These are phyloP conservation scores for Pheucticus melanocephalus DNA, from an alignment of 2,113 vertebrate genomes.

Conservation along the genomic window DNA sequence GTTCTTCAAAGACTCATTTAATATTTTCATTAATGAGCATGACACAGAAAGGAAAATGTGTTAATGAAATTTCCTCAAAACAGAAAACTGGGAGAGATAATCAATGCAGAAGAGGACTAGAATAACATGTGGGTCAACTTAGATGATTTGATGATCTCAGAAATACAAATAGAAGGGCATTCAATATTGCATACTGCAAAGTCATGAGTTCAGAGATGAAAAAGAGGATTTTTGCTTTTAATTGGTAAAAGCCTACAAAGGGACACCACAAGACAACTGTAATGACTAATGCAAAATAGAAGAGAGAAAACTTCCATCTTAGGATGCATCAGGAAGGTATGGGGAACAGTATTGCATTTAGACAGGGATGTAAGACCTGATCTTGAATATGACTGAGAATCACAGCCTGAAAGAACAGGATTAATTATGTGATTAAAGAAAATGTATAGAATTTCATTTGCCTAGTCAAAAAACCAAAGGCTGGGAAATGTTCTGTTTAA, in stretches of 20 bases:
- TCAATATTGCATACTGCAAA: background rate
- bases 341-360: background rate
- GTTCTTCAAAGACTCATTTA: constrained; percentile 23
- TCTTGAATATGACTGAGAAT: background rate
- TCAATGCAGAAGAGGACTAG: background rate
- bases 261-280: background rate
- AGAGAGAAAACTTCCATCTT: background rate
- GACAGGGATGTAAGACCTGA: background rate
- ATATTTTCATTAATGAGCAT: constrained; percentile 22
- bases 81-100: background rate
- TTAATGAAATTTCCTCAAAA: constrained; percentile 33
- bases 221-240: background rate
- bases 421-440: background rate
- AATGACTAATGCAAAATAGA: background rate
- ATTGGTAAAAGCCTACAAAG: background rate
- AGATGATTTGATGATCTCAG: background rate
- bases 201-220: background rate
- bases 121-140: background rate
- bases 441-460: background rate
- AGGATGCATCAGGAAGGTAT: background rate
- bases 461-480: background rate
- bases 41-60: background rate
- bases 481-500: background rate
- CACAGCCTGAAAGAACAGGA: background rate
- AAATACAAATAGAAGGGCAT: background rate